Base-by-base conservation (phyloP, 2,113 vertebrate species). In the Emydura subglobosa region DNA sequence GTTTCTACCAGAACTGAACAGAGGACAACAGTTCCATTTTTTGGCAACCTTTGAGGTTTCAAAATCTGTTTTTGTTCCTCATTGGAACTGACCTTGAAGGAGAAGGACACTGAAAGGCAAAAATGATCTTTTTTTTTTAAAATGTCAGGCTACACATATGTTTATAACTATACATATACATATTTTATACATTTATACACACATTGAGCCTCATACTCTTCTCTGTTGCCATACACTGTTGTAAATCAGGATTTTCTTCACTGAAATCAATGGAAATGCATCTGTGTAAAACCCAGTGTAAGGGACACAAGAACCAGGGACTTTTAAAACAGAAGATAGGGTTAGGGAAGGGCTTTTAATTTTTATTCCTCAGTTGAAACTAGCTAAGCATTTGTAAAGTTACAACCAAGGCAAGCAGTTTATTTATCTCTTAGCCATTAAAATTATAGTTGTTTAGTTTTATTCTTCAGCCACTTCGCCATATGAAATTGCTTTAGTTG, bases 231-330 rank as follows among this genome's bases (percentile, higher is more conserved):
- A 2, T 22, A n/a, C 92, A 92, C 80, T 5, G 0, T 27, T 0
- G 10, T 1, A 39, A 72, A 72, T 72, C 17, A 72, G 68, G 19
- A 72, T 72, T 72, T 39, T 39, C 68, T 39, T 39, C 68, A 10
- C n/a, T 39, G n/a, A 39, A 72, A n/a, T 72, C 68, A 72, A 42
- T 19, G 21, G 68, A 22, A n/a, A 72, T 21, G 16, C 6, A 34
- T n/a, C 16, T n/a, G n/a, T 72, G n/a, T 21, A 74, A 8, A 47
- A 94, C n/a, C 0, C 0, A n/a, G 0, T 14, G 3, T n/a, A n/a
- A 9, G 34, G 42, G 22, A n/a, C 5, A 79, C 82, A 88, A 39
- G 2, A 78, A 5, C 2, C 82, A 1, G 47, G 4, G 14, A n/a
- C 19, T 79, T 83, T 87, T 72, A 72, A 72, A 39, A 72, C 31